Percentiles rank a stretch among this genome's conserved stretches.
phyloP scores from a whole-genome alignment of 2,888 invertebrate species.

The Idaea biselata region DNA sequence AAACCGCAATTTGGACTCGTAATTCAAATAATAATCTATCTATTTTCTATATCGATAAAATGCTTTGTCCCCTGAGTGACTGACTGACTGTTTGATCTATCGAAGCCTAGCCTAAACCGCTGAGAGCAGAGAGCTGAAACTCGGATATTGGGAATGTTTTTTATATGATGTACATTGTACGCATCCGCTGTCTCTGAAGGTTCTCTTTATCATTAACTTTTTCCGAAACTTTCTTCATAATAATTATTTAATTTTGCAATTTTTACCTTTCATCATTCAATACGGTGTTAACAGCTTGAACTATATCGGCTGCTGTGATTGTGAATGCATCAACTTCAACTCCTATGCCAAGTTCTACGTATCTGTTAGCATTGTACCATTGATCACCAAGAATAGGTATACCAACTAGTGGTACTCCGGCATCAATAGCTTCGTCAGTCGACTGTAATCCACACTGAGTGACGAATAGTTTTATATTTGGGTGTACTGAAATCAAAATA shows the following conservation, averaged over 20 bases:
- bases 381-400: slow-evolving; percentile 60
- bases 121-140: too few species aligned
- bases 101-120: too few species aligned
- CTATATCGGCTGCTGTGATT: slow-evolving; percentile 26
- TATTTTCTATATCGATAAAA: too few species aligned
- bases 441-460: slow-evolving; percentile 63
- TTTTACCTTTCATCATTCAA: slow-evolving; percentile 25
- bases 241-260: not conserved
- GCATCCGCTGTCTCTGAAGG: too few species aligned
- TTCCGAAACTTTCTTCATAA: not conserved
- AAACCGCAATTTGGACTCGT: too few species aligned
- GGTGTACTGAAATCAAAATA: slow-evolving; percentile 40
- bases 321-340: slow-evolving; percentile 25
- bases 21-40: too few species aligned
- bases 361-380: slow-evolving; percentile 32
- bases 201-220: too few species aligned
- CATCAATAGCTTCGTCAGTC: slow-evolving; percentile 56
- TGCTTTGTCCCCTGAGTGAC: too few species aligned
- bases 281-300: slow-evolving; percentile 27
- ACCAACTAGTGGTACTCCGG: slow-evolving; percentile 49
- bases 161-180: too few species aligned
- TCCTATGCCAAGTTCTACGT: slow-evolving; percentile 33
- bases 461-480: slow-evolving; percentile 59
- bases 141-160: too few species aligned
- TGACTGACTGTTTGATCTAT: too few species aligned